Percentiles rank a stretch among this genome's conserved stretches.
Evolutionary conservation across 2,797 vertebrate genomes (phyloP).

Genomic region (Neosilurus hyrtlii): DNA sequence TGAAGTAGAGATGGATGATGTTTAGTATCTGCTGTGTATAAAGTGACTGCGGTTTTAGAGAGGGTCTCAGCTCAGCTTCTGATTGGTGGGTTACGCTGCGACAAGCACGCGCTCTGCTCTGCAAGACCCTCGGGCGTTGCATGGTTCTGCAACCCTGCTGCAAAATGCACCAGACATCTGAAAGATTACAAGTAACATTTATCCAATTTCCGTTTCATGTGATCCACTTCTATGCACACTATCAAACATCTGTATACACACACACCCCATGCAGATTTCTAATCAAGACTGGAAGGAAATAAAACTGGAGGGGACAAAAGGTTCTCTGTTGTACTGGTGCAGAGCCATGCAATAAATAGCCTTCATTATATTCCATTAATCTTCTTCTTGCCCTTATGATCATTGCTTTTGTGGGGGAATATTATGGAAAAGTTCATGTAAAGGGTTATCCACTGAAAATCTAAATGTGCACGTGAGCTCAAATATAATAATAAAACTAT

Average conservation of each 20-base stretch:
- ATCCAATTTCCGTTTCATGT: slow-evolving; percentile 14
- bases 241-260: background rate
- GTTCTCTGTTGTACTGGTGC: background rate
- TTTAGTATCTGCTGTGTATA: slow-evolving; percentile 15
- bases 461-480: background rate
- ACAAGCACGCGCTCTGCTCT: slow-evolving; percentile 5
- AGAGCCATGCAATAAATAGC: background rate
- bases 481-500: background rate
- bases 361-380: background rate
- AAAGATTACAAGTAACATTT: slow-evolving; percentile 11
- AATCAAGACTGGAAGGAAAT: background rate
- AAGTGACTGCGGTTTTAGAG: slow-evolving; percentile 43
- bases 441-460: background rate
- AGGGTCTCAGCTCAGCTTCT: slow-evolving; percentile 25
- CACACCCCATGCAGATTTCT: background rate
- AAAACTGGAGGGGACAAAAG: too few species aligned
- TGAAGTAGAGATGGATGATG: background rate
- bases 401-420: background rate
- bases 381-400: background rate
- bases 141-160: slow-evolving; percentile 32
- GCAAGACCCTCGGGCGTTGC: slow-evolving; percentile 45
- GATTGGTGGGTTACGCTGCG: slow-evolving; percentile 39
- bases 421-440: background rate
- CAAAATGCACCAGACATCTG: slow-evolving; percentile 13
- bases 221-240: slow-evolving; percentile 20